These are phyloP conservation scores for Hoplias malabaricus DNA, from an alignment of 2,113 vertebrate genomes.

Conservation along the genomic window DNA sequence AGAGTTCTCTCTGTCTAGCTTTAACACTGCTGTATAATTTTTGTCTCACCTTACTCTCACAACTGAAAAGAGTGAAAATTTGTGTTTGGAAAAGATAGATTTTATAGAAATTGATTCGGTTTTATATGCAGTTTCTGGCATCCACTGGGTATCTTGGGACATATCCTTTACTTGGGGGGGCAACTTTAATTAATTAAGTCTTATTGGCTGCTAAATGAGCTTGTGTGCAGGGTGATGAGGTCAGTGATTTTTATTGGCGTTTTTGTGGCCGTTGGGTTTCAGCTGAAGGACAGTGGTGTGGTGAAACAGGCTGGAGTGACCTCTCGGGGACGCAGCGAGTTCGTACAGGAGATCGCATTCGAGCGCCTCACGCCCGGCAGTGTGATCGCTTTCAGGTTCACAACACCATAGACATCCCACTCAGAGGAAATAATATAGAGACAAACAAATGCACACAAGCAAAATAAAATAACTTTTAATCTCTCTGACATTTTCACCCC, in stretches of 20 bases:
- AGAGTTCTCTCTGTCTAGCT: too few relatives aligned
- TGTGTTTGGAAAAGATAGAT: too few relatives aligned
- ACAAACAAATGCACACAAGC: not conserved
- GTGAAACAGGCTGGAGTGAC: slow-evolving; percentile 84
- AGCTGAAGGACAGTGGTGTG: slow-evolving; percentile 87
- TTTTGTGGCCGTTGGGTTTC: slow-evolving; percentile 50
- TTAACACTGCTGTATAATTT: too few relatives aligned
- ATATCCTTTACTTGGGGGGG: too few relatives aligned
- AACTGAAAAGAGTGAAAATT: not conserved
- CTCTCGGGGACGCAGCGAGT: slow-evolving; percentile 89
- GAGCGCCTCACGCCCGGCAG: slow-evolving; percentile 92
- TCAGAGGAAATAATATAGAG: not conserved
- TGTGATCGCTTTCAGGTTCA: slow-evolving; percentile 93
- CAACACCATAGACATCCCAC: too few relatives aligned
- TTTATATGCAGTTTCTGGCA: too few relatives aligned
- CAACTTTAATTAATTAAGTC: too few relatives aligned
- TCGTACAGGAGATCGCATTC: slow-evolving; percentile 93
- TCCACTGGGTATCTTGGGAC: too few relatives aligned
- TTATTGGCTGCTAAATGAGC: too few relatives aligned
- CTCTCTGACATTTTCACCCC: not conserved
- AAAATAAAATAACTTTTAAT: not conserved
- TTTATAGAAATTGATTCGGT: too few relatives aligned
- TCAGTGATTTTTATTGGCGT: not conserved
- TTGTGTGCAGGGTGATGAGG: not conserved
- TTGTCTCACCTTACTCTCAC: too few relatives aligned